phyloP scores from a whole-genome alignment of 2,113 vertebrate species.

The Peromyscus polionotus region DNA sequence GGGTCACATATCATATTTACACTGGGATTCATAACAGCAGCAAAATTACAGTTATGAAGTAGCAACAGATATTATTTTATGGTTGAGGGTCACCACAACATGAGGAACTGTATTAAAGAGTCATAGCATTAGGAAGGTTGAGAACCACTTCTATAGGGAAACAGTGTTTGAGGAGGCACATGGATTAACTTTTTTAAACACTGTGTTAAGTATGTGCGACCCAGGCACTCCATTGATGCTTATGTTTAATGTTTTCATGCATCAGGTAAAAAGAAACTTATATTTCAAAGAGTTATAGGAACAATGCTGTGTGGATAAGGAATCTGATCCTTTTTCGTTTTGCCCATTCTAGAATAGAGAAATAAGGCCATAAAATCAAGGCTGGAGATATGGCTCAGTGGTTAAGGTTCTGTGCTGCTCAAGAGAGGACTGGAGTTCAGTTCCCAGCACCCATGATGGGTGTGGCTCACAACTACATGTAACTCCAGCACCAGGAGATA shows the following conservation, averaged over 20 bases:
- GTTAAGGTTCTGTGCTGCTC: not conserved
- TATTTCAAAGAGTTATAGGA: not conserved
- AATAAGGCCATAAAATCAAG: not conserved
- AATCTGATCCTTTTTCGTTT: conserved; percentile 20
- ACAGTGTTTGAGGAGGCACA: not conserved
- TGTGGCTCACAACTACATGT: too few species aligned
- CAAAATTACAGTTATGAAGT: not conserved
- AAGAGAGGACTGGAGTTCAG: not conserved
- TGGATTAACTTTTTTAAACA: not conserved
- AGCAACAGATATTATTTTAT: not conserved
- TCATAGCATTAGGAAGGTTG: not conserved
- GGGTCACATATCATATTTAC: not conserved
- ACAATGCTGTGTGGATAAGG: not conserved
- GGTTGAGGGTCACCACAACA: not conserved
- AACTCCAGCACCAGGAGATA: not conserved
- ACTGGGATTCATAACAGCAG: not conserved
- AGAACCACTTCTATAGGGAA: not conserved
- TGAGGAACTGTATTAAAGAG: not conserved
- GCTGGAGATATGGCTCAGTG: not conserved
- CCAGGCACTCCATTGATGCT: not conserved
- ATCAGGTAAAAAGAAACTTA: not conserved
- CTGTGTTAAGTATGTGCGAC: not conserved
- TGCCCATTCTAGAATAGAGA: conserved; percentile 18
- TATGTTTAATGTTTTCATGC: not conserved
- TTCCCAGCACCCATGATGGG: not conserved